Evolutionary conservation across 2,888 invertebrate genomes (phyloP), one percentile per base, ranked within the genome.

Genomic region (Leucoma salicis): DNA sequence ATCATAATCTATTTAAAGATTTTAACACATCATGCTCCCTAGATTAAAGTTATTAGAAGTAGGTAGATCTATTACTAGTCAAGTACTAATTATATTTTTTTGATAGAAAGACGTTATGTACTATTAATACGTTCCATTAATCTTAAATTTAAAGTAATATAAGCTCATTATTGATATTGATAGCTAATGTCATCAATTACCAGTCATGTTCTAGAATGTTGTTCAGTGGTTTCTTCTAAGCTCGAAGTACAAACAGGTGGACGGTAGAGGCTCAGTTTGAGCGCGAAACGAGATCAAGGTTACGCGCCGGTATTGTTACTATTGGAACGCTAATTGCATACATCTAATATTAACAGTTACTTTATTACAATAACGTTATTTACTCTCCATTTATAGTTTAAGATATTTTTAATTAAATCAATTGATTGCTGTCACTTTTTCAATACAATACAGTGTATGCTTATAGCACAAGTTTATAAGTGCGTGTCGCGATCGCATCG

Each of bases 281-380:
- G 50, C 49, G 52, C 49, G 49, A 57, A 86, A 74, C 70, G 73
- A 80, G 86, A 82, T 78, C 86, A 87, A 82, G 86, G 86, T 78
- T 65, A 72, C 52, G 45, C 49, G 49, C 60, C 57, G 61, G 71
- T 79, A 81, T 84, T 80, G 80, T 82, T 78, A 65, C 71, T 72
- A 62, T 57, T 73, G 65, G 60, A 63, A 63, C 64, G 73, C 65
- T 84, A 82, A 85, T 82, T 78, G 79, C 60, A 4, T 57, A 63
- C 60, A 21, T 4, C 67, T 77, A 74, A 78, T 70, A 74, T 67
- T 63, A 43, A 53, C 54, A 35, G 45, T 55, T 31, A 27, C 33
- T 32, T 35, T 16, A 46, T 46, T 58, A 6, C 51, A 62, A 57
- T 60, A 45, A 49, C 54, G 35, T 42, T 40, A 6, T 45, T 31